Conservation (phyloP, 2,113 vertebrate genomes). For the Neodon shergylaensis region DNA sequence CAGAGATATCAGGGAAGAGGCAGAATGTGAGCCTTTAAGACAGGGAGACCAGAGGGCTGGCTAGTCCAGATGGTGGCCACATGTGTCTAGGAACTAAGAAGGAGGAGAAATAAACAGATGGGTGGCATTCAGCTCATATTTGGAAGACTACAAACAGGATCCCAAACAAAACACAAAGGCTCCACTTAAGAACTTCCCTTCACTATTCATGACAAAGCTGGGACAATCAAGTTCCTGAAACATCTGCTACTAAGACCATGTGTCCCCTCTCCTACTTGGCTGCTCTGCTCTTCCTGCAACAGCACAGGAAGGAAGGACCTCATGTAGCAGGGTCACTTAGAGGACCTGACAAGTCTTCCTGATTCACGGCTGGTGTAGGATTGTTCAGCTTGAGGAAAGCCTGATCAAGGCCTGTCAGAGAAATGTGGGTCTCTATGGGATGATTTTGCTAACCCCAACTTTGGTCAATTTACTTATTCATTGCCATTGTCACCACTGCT, state of each 20-base stretch:
- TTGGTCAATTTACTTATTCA: neutral
- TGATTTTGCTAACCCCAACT: neutral
- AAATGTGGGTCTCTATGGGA: neutral
- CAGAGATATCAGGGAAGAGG: neutral
- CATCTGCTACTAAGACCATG: neutral
- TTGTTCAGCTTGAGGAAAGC: neutral
- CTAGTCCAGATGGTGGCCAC: neutral
- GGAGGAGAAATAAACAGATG: neutral
- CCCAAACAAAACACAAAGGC: neutral
- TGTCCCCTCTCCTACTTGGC: neutral
- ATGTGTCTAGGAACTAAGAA: neutral
- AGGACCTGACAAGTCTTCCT: neutral
- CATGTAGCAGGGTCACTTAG: neutral
- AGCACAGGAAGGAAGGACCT: neutral
- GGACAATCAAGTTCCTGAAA: neutral
- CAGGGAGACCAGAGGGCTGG: neutral
- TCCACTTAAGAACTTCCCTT: neutral
- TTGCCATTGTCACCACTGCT: neutral
- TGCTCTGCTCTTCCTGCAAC: neutral
- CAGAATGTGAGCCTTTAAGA: neutral
- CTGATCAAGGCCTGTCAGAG: accelerated
- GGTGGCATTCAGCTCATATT: neutral
- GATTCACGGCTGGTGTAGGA: neutral
- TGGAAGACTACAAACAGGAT: neutral
- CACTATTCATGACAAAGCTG: slow-evolving; percentile 6